phyloP scores from a whole-genome alignment of 1,140 invertebrate species.

The Drosophila tristis region DNA sequence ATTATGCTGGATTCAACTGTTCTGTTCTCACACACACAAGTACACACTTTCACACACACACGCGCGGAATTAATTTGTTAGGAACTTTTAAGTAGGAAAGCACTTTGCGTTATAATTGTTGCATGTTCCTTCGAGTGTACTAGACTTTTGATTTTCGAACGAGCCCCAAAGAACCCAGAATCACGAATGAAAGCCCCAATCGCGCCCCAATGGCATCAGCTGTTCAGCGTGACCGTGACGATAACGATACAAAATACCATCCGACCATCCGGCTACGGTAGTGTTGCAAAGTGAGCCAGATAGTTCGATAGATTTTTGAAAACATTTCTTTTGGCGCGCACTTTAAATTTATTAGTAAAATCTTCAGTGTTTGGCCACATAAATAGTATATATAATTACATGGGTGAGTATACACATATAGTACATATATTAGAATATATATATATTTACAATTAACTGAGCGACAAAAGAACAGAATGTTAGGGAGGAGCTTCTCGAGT shows the following conservation, averaged over 20 bases:
- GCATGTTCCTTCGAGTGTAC: conserved; percentile 6
- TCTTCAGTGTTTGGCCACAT: conserved; percentile 42
- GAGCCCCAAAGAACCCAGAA: too few species aligned
- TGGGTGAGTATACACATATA: conserved; percentile 39
- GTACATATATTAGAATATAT: conserved; percentile 33
- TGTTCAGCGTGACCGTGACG: too few species aligned
- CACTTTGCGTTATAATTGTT: conserved; percentile 28
- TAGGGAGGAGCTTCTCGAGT: conserved; percentile 10
- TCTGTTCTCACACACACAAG: conserved; percentile 1
- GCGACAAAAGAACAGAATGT: conserved; percentile 50
- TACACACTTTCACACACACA: conserved; percentile 7
- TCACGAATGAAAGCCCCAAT: too few species aligned
- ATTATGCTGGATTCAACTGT: conserved; percentile 19
- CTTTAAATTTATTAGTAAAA: conserved; percentile 74
- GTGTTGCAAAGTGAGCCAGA: too few species aligned
- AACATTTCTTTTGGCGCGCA: conserved; percentile 37
- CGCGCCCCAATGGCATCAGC: too few species aligned
- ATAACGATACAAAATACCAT: too few species aligned
- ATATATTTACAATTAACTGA: conserved; percentile 69
- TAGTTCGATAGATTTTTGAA: too few species aligned
- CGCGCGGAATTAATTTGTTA: neutral
- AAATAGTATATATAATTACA: conserved; percentile 51
- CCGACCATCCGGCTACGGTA: too few species aligned
- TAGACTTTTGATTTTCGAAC: too few species aligned
- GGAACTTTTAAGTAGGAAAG: too few species aligned